Conservation (phyloP, 1,140 invertebrate genomes). For the Holotrichia oblita region DNA sequence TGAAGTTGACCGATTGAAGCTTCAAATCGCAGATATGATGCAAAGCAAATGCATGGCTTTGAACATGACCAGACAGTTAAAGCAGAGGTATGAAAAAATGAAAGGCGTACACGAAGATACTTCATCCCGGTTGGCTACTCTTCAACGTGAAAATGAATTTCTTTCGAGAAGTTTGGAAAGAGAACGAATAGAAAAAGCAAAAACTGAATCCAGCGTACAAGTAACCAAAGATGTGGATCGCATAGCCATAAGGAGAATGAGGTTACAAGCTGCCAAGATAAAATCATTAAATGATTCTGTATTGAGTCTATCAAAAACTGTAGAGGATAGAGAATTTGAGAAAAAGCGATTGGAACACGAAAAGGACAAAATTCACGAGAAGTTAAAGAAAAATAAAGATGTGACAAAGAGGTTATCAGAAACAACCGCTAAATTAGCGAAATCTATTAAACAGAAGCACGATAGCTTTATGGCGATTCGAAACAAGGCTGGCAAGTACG, state of each 20-base stretch:
- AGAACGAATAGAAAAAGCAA: conserved; percentile 39
- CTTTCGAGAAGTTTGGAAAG: conserved; percentile 37
- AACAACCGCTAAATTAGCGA: conserved; percentile 37
- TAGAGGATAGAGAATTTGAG: conserved; percentile 32
- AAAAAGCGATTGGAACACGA: conserved; percentile 30
- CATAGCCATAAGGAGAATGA: neutral
- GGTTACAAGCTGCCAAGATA: neutral
- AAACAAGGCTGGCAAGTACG: neutral
- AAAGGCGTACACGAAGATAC: conserved; percentile 20
- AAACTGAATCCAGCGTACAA: conserved; percentile 30
- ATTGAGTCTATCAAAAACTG: neutral
- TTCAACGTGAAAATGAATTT: conserved; percentile 39
- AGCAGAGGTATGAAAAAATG: conserved; percentile 40
- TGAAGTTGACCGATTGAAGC: conserved; percentile 11
- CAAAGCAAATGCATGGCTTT: conserved; percentile 26
- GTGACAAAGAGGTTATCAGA: conserved; percentile 33
- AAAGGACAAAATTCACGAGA: conserved; percentile 27
- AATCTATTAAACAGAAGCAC: conserved; percentile 31
- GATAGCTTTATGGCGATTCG: conserved; percentile 31
- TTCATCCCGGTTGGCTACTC: neutral
- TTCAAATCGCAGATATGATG: conserved; percentile 26
- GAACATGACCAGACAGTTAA: conserved; percentile 24
- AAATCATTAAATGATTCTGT: conserved; percentile 24
- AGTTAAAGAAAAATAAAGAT: conserved; percentile 39
- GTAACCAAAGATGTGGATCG: conserved; percentile 16